Conservation (phyloP, 2,888 invertebrate species). For the Rhynchonema sp. region DNA sequence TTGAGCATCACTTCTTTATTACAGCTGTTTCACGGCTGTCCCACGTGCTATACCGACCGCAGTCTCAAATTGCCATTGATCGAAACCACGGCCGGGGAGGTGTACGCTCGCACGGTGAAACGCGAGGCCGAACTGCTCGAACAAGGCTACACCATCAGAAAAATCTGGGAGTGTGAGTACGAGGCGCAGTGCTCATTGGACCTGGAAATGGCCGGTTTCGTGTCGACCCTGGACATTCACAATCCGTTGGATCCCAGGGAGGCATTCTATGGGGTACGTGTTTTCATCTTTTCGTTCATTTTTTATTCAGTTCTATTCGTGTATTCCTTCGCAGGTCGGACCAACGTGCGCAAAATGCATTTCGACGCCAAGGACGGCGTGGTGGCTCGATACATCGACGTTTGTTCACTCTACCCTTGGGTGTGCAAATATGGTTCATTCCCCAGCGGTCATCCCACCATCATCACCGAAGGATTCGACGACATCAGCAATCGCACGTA, state of each 20-base stretch:
- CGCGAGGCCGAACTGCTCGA: not conserved
- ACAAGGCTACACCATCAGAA: not conserved
- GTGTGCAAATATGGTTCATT: not conserved
- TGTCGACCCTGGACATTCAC: not conserved
- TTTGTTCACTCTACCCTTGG: not conserved
- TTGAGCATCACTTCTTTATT: too few species aligned
- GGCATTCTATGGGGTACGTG: slow-evolving; percentile 2
- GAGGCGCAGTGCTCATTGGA: not conserved
- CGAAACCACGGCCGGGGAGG: not conserved
- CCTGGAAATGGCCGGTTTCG: not conserved
- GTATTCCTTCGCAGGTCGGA: too few species aligned
- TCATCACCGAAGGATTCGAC: not conserved
- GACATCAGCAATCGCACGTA: not conserved
- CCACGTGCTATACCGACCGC: not conserved
- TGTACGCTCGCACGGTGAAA: not conserved
- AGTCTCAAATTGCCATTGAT: not conserved
- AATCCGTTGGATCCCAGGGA: not conserved
- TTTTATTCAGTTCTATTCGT: too few species aligned
- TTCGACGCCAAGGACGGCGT: not conserved
- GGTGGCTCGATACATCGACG: not conserved
- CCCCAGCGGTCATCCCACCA: not conserved
- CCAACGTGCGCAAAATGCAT: not conserved
- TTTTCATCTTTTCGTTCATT: too few species aligned
- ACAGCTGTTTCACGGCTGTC: slow-evolving; percentile 1
- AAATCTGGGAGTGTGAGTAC: not conserved